These are phyloP conservation scores for Lepus townsendii DNA, from an alignment of 2,797 vertebrate species.

Conservation along the genomic window DNA sequence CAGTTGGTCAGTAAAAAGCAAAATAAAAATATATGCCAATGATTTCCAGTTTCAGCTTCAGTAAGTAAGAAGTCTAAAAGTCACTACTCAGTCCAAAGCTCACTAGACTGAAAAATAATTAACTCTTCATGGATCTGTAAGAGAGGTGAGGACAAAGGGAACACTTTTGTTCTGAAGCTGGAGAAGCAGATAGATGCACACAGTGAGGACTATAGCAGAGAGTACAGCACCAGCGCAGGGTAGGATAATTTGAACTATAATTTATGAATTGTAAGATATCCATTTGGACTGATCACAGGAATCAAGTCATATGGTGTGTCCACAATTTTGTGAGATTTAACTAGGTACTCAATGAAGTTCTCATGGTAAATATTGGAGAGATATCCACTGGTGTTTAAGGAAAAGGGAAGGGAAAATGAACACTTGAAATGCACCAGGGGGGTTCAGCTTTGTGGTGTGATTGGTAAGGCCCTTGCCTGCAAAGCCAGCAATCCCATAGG, in stretches of 20 bases:
- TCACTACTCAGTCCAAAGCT: background rate
- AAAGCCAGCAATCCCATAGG: too few relatives aligned
- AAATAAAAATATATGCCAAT: background rate
- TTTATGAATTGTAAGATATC: background rate
- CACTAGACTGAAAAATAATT: background rate
- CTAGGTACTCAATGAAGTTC: background rate
- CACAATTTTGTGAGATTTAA: background rate
- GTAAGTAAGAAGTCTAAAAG: background rate
- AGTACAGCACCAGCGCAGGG: too few relatives aligned
- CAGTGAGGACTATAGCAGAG: too few relatives aligned
- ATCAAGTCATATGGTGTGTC: fast-evolving
- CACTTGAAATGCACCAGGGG: too few relatives aligned
- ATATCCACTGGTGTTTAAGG: fast-evolving
- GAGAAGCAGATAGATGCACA: background rate
- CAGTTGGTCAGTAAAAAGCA: background rate
- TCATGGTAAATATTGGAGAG: background rate
- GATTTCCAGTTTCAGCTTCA: background rate
- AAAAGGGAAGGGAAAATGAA: background rate
- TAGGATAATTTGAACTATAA: background rate
- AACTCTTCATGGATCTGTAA: background rate
- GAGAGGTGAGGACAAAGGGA: background rate
- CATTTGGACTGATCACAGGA: background rate
- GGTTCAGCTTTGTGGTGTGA: too few relatives aligned
- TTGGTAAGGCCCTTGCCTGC: too few relatives aligned
- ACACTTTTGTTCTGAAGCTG: background rate